These are phyloP conservation scores for Oscarella lobularis DNA, from an alignment of 37 sponge, comb jelly and placozoan genomes.

Conservation along the genomic window DNA sequence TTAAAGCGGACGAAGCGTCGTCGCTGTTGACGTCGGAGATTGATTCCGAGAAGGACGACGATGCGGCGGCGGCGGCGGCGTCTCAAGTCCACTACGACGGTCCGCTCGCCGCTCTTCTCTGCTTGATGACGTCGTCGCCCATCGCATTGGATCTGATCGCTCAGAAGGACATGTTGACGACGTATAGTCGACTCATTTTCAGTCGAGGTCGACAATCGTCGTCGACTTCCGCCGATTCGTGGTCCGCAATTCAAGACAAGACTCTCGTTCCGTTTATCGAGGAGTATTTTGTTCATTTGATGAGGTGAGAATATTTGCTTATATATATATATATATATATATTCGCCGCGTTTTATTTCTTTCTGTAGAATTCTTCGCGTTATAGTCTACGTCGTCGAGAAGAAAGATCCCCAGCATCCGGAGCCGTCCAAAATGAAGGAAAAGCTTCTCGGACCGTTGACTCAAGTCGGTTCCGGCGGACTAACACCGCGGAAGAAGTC, in stretches of 20 bases:
- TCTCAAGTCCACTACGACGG: not conserved
- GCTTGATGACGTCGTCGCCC: not conserved
- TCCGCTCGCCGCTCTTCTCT: not conserved
- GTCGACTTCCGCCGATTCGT: not conserved
- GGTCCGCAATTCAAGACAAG: not conserved
- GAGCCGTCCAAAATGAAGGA: no score
- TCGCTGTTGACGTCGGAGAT: not conserved
- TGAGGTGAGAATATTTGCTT: no score
- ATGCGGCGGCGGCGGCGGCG: not conserved
- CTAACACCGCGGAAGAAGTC: no score
- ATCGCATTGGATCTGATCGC: not conserved
- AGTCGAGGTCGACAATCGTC: not conserved
- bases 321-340: no score
- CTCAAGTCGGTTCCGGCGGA: no score
- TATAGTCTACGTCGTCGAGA: no score
- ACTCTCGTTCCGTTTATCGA: not conserved
- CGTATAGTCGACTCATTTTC: not conserved
- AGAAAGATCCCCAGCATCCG: no score
- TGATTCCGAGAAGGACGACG: not conserved
- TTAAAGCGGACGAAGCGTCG: not conserved
- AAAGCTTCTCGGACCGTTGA: no score
- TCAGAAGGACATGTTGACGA: not conserved
- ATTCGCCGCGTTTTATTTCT: no score
- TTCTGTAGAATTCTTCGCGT: no score
- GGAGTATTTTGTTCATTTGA: not conserved